Evolutionary conservation across 2,888 invertebrate genomes (phyloP).

Genomic region (Archips xylosteana): DNA sequence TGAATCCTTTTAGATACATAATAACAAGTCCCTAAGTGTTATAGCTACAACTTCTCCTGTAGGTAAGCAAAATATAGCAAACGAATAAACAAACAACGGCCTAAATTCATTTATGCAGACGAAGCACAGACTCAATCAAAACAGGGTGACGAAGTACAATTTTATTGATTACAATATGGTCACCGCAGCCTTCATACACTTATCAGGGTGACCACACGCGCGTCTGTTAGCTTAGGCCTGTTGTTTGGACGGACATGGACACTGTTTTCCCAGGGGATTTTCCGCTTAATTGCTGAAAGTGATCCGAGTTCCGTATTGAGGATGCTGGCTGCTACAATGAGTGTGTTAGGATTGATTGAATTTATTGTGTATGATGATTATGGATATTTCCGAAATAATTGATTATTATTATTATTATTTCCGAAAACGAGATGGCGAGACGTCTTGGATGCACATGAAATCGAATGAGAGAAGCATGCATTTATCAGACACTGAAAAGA

Average conservation of each 20-base stretch:
- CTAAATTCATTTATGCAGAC: conserved; percentile 17
- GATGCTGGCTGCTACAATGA: conserved; percentile 1
- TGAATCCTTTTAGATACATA: background rate
- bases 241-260: conserved; percentile 77
- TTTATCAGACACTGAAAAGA: too few relatives aligned
- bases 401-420: too few relatives aligned
- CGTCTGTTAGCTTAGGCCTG: conserved; percentile 78
- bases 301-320: conserved; percentile 44
- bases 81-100: background rate
- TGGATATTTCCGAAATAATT: background rate
- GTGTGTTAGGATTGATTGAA: background rate
- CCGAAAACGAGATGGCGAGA: too few relatives aligned
- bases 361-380: background rate
- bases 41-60: background rate
- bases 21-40: background rate
- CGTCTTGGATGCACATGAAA: too few relatives aligned
- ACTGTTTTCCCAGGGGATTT: conserved; percentile 65
- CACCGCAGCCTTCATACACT: conserved; percentile 63
- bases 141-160: conserved; percentile 15
- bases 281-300: conserved; percentile 70
- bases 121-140: conserved; percentile 11
- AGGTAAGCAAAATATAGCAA: background rate
- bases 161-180: conserved; percentile 49
- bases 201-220: conserved; percentile 77
- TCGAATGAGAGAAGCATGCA: too few relatives aligned